A percentile compares a stretch with the other conserved stretches of the same genome.
Evolutionary conservation across 2,113 vertebrate species (phyloP).

Genomic region (Sinocyclocheilus anshuiensis): DNA sequence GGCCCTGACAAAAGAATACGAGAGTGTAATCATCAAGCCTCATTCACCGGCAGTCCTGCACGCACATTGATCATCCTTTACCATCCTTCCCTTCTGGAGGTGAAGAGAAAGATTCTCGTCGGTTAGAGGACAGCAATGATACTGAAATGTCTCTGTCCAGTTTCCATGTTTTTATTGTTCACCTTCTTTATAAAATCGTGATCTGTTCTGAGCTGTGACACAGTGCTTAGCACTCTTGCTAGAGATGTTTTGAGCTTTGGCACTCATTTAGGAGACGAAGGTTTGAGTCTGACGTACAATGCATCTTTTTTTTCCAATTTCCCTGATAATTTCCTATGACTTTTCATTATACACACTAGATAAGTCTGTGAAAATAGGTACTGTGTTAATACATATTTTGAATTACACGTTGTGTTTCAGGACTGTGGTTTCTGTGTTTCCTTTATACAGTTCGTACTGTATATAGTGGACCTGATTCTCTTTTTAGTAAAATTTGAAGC

Average conservation of each 20-base stretch:
- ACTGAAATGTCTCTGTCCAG: background rate
- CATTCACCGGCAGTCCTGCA: slow-evolving; percentile 52
- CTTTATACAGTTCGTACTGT: too few relatives aligned
- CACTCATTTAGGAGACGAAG: background rate
- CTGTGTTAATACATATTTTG: too few relatives aligned
- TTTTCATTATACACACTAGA: background rate
- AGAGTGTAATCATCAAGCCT: slow-evolving; percentile 58
- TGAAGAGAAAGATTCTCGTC: slow-evolving; percentile 54
- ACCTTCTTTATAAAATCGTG: background rate
- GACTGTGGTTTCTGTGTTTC: too few relatives aligned
- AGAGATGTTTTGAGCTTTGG: background rate
- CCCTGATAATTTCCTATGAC: too few relatives aligned
- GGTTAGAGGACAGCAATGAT: slow-evolving; percentile 37
- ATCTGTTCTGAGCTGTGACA: too few relatives aligned
- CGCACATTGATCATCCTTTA: slow-evolving; percentile 54
- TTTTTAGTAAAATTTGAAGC: background rate
- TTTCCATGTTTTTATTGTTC: background rate
- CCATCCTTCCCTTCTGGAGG: slow-evolving; percentile 26
- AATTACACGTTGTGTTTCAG: too few relatives aligned
- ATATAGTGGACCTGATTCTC: too few relatives aligned
- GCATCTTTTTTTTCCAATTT: too few relatives aligned
- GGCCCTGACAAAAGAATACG: slow-evolving; percentile 54
- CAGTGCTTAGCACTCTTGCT: too few relatives aligned
- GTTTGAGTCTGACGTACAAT: background rate
- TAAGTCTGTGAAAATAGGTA: too few relatives aligned